Conservation (phyloP, 2,113 vertebrate genomes). For the Salvelinus sp. region DNA sequence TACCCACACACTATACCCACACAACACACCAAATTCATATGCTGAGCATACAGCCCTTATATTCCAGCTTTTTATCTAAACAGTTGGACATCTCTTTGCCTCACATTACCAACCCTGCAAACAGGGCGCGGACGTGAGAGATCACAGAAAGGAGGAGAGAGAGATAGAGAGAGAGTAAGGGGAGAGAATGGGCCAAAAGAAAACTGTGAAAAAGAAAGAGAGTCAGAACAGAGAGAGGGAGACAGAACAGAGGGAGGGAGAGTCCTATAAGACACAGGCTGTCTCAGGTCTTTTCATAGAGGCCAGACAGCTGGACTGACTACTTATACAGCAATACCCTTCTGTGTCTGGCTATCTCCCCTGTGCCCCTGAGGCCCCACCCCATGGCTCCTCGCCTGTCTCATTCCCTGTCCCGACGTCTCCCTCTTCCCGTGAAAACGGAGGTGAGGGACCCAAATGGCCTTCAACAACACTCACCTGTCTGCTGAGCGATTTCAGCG, state of each 20-base stretch:
- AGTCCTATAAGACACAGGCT: constrained; percentile 51
- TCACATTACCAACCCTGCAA: constrained; percentile 46
- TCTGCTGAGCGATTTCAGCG: not conserved
- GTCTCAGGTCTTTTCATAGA: constrained; percentile 45
- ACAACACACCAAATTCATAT: not conserved
- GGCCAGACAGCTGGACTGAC: constrained; percentile 65
- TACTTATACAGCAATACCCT: constrained; percentile 75
- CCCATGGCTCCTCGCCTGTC: constrained; percentile 31
- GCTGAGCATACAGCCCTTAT: not conserved
- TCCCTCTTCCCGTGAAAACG: not conserved
- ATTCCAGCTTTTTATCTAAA: no score
- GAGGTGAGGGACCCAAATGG: constrained; percentile 1
- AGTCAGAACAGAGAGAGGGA: not conserved
- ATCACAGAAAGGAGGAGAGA: no score
- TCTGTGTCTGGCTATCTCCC: constrained; percentile 43
- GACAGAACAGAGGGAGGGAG: constrained; percentile 6
- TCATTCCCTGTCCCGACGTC: not conserved
- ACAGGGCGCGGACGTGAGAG: constrained; percentile 11
- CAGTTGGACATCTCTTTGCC: not conserved
- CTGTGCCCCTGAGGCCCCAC: constrained; percentile 18
- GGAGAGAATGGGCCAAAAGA: no score
- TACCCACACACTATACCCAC: no score
- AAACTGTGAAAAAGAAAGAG: not conserved
- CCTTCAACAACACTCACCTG: constrained; percentile 22
- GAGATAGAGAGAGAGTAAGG: no score